Percentiles rank a stretch among this genome's conserved stretches.
Evolutionary conservation across 2,797 vertebrate species (phyloP).

Genomic region (Lagocephalus sceleratus): DNA sequence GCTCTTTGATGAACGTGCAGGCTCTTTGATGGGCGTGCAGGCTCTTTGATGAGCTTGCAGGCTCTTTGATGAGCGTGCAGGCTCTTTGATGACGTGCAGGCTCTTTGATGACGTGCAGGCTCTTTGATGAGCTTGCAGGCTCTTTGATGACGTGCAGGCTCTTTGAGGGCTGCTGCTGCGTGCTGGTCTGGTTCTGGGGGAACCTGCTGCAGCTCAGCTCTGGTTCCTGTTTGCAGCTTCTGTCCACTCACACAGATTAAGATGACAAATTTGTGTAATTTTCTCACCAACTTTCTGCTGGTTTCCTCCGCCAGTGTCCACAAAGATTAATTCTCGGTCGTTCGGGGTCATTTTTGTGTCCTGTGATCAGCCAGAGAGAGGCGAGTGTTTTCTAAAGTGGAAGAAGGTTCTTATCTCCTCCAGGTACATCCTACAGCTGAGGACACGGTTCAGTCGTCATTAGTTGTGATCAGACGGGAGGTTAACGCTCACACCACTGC

Average conservation of each 20-base stretch:
- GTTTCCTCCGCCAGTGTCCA: constrained; percentile 18
- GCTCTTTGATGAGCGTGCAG: too few species aligned
- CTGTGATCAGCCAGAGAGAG: constrained; percentile 21
- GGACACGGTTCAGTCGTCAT: background rate
- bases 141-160: too few species aligned
- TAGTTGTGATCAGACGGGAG: constrained; percentile 9
- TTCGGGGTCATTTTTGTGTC: constrained; percentile 42
- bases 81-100: too few species aligned
- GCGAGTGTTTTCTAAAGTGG: constrained; percentile 28
- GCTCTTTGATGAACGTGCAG: too few species aligned
- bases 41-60: too few species aligned
- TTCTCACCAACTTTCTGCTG: constrained; percentile 21
- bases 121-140: too few species aligned
- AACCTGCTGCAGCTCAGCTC: background rate
- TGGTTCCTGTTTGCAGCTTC: constrained; percentile 16
- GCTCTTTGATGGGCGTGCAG: too few species aligned
- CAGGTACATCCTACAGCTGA: constrained; percentile 21
- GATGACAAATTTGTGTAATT: constrained; percentile 65
- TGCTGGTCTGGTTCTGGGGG: too few species aligned
- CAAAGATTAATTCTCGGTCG: constrained; percentile 44
- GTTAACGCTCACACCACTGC: constrained; percentile 25
- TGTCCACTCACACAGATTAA: constrained; percentile 43
- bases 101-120: too few species aligned
- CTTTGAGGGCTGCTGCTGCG: too few species aligned
- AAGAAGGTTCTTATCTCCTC: constrained; percentile 44